phyloP scores from a whole-genome alignment of 92 coral and sea anemone genomes.

The Porites lobata region DNA sequence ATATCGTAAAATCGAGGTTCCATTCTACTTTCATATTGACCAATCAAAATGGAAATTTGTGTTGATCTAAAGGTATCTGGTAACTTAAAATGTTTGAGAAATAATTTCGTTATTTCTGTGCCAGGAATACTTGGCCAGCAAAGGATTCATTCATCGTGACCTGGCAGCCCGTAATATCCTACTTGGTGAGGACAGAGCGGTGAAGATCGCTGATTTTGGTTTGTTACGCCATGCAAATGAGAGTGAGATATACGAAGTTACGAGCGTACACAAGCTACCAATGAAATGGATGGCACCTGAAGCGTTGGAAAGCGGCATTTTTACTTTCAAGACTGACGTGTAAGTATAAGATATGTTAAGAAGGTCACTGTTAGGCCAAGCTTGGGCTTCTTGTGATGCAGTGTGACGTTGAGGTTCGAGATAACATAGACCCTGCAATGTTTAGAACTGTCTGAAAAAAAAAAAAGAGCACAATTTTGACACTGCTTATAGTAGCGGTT shows the following conservation, averaged over 20 bases:
- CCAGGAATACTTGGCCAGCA: constrained; percentile 30
- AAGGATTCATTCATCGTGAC: constrained; percentile 40
- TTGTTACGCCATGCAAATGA: constrained; percentile 2
- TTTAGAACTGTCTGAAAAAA: no score
- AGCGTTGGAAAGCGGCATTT: not conserved
- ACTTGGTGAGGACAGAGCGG: constrained; percentile 26
- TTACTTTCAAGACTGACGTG: not conserved
- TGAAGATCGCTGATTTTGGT: constrained; percentile 45
- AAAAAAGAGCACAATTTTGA: no score
- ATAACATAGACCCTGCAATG: no score
- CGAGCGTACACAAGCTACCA: not conserved
- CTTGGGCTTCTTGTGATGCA: no score
- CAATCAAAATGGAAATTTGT: no score
- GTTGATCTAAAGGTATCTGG: not conserved
- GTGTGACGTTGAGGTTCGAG: no score
- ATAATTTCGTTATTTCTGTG: not conserved
- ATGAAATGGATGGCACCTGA: not conserved
- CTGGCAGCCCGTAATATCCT: constrained; percentile 44
- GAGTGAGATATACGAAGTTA: not conserved
- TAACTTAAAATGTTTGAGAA: not conserved
- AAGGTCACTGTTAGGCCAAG: no score
- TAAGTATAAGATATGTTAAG: not conserved
- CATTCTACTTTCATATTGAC: no score
- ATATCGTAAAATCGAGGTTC: no score
- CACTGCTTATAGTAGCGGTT: no score